Evolutionary conservation across 2,797 vertebrate species (phyloP), one percentile per base, ranked within the genome.

Genomic region (Brachymystax lenok): DNA sequence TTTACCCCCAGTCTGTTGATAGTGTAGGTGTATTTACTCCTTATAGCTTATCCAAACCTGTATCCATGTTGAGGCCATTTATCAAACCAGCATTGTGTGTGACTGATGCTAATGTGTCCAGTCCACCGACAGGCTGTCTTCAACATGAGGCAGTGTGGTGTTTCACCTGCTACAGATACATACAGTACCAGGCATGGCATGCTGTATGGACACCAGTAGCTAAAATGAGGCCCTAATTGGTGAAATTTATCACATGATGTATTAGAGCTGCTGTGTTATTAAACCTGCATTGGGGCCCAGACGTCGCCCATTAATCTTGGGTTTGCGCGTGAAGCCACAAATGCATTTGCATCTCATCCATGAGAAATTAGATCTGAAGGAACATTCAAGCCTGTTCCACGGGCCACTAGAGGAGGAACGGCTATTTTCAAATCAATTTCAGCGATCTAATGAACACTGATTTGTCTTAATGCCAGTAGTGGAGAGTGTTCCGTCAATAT

Each of bases 301-400:
- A 88, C 86, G 83, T 86, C 83, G 68, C 64, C 77, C 83, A 90
- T 93, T 90, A 93, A 93, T 93, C 91, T 88, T 83, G 56, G 59
- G 75, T 89, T 89, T 85, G 83, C 83, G 87, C 85, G 78, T 88
- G 85, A 84, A 83, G 75, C 83, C 88, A 88, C 86, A 90, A 89
- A 92, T 77, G 88, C 70, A 76, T 91, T 88, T 88, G 85, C 88
- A 87, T 87, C 84, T 86, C 78, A 86, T 35, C 80, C 74, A 70
- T 72, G 46, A 81, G 81, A 88, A 92, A 90, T 90, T 90, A 88
- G 79, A 82, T 80, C 77, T 89, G 85, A 86, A 85, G 85, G 80
- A 89, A 79, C 73, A 73, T 81, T 82, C 69, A 51, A 80, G 79
- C 77, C 79, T 80, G 74, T 91, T 85, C 83, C 82, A 83, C 30